phyloP scores from a whole-genome alignment of 2,113 vertebrate species.

The Sebastes fasciatus region DNA sequence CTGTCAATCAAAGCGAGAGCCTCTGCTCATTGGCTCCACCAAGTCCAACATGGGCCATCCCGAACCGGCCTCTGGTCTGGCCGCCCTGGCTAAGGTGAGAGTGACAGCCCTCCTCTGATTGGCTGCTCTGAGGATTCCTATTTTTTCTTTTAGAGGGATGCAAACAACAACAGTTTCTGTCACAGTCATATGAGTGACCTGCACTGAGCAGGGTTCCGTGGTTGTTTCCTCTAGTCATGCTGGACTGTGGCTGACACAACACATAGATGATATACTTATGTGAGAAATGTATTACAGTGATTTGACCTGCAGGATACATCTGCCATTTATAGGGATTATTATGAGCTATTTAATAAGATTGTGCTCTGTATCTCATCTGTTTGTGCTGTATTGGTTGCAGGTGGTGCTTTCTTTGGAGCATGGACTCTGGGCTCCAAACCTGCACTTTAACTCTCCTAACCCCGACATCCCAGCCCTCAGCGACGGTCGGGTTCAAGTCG shows the following conservation, averaged over 20 bases:
- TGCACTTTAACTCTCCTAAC: slow-evolving; percentile 91
- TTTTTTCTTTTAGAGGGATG: too few species aligned
- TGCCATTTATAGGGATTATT: too few species aligned
- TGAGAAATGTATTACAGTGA: background rate
- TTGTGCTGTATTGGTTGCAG: slow-evolving; percentile 69
- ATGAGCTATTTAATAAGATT: too few species aligned
- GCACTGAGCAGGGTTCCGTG: too few species aligned
- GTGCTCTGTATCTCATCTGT: background rate
- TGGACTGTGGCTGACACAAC: too few species aligned
- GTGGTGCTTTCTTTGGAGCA: slow-evolving; percentile 92
- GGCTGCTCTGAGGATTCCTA: background rate
- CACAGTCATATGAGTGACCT: too few species aligned
- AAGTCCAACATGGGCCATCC: slow-evolving; percentile 99
- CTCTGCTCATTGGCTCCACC: slow-evolving; percentile 93
- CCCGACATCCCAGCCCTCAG: slow-evolving; percentile 89
- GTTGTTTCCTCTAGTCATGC: too few species aligned
- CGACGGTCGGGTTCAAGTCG: slow-evolving; percentile 87
- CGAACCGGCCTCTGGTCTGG: slow-evolving; percentile 94
- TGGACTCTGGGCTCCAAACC: slow-evolving; percentile 94
- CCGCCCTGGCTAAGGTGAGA: slow-evolving; percentile 91
- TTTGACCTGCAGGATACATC: background rate
- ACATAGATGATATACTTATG: background rate
- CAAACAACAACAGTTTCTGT: too few species aligned
- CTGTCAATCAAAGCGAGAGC: slow-evolving; percentile 83
- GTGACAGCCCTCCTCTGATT: background rate